Evolutionary conservation across 2,113 vertebrate species (phyloP), one percentile per base, ranked within the genome.

Genomic region (Hypocryptadius cinnamomeus): DNA sequence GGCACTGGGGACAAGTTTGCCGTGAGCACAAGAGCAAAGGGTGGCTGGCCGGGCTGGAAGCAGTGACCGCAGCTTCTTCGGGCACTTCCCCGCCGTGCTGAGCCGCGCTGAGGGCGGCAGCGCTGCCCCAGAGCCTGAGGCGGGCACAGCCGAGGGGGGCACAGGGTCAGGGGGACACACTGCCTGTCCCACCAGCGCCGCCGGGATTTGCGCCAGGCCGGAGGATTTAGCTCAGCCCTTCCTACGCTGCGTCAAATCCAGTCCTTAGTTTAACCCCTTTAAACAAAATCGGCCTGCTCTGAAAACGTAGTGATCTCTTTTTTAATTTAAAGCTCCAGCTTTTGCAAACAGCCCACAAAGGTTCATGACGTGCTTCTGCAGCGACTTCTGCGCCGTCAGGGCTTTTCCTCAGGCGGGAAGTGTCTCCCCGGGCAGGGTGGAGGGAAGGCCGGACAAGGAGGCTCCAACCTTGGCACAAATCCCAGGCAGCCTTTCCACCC

Each of bases 61-160:
- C 3, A 2, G 35, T 0, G 44, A 20, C 14, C 9, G 24, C 6
- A 2, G 35, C 20, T 11, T 1, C 1, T 27, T 11, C 3, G 60
- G 47, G 13, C 3, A 0, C 14, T 44, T 51, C 21, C 37, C 28
- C 10, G 16, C 39, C 5, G 27, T 7, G 53, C 1, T n/a, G 54
- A 33, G 68, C 59, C 6, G 15, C 4, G 27, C 57, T 9, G 30
- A 60, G 82, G 78, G 27, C 80, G 20, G 44, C 78, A 10, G 39
- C 4, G 0, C 2, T 4, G 60, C 40, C 27, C 6, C 0, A 11
- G 59, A 3, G 71, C 24, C 73, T 4, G 2, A 74, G 83, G 83
- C 81, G 71, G 83, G 93, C 35, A 14, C 0, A 1, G 54, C 30
- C 1, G 13, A 1, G 45, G 21, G 51, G 40, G 1, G 11, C 22